A percentile compares a stretch with the other conserved stretches of the same genome.
phyloP scores from a whole-genome alignment of 2,888 invertebrate species.

The Serrognathus titanus region DNA sequence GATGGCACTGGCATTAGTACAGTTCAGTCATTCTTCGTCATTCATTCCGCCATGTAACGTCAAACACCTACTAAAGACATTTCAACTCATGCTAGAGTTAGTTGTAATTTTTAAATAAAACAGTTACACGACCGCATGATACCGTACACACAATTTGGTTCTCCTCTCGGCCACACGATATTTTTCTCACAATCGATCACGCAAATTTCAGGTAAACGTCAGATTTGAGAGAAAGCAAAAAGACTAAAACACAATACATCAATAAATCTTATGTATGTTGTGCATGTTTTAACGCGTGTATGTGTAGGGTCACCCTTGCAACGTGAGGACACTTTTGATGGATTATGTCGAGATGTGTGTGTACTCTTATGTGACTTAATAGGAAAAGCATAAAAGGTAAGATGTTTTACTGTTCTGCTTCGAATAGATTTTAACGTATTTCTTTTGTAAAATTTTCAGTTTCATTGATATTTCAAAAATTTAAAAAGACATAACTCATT shows the following conservation, averaged over 20 bases:
- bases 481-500: too few relatives aligned
- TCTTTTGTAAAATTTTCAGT: not conserved
- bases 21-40: constrained; percentile 46
- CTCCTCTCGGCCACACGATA: not conserved
- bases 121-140: constrained; percentile 3
- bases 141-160: constrained; percentile 5
- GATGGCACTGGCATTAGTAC: constrained; percentile 47
- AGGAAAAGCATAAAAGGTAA: constrained; percentile 17
- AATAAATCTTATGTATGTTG: constrained; percentile 44
- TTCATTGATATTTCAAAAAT: too few relatives aligned
- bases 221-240: constrained; percentile 27
- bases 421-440: not conserved
- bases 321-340: constrained; percentile 45
- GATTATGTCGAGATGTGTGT: constrained; percentile 33
- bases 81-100: not conserved
- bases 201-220: constrained; percentile 38
- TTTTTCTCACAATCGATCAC: constrained; percentile 44
- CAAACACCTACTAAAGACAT: constrained; percentile 6
- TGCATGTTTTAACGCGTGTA: constrained; percentile 42
- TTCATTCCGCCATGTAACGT: constrained; percentile 36
- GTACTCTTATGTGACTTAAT: constrained; percentile 16
- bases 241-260: constrained; percentile 36
- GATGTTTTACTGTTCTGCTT: constrained; percentile 16
- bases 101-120: constrained; percentile 7
- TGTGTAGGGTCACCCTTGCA: constrained; percentile 38